These are phyloP conservation scores for Platorchestia sp. DNA, from an alignment of 1,140 invertebrate species.

Conservation along the genomic window DNA sequence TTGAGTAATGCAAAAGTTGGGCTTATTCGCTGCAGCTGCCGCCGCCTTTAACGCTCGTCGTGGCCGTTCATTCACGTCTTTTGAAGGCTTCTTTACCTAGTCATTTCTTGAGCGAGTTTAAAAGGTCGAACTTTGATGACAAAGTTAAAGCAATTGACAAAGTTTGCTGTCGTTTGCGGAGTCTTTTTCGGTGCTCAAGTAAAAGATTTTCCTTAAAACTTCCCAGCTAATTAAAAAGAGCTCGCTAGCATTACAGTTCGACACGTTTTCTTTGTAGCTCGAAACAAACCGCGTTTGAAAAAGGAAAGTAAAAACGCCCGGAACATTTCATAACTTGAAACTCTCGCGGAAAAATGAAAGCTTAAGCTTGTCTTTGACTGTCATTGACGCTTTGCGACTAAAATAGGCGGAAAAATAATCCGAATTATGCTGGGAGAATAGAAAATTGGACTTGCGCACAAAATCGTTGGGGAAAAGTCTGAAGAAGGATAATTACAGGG, in stretches of 20 bases:
- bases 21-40: background rate
- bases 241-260: background rate
- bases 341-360: background rate
- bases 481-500: no score
- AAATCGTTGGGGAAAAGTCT: no score
- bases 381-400: background rate
- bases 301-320: background rate
- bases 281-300: background rate
- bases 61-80: background rate
- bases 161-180: constrained; percentile 39
- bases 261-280: constrained; percentile 2
- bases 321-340: constrained; percentile 1
- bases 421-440: no score
- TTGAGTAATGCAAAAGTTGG: background rate
- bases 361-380: background rate
- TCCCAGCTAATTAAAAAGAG: constrained; percentile 9
- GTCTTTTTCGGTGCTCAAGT: background rate
- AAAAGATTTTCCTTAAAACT: background rate
- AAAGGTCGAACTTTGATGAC: constrained; percentile 31
- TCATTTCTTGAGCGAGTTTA: constrained; percentile 8
- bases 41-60: background rate
- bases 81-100: background rate
- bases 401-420: background rate
- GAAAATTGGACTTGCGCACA: no score
- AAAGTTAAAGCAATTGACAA: constrained; percentile 34